These are phyloP conservation scores for Lithophane ornitopus DNA, from an alignment of 2,888 invertebrate genomes.

Conservation along the genomic window DNA sequence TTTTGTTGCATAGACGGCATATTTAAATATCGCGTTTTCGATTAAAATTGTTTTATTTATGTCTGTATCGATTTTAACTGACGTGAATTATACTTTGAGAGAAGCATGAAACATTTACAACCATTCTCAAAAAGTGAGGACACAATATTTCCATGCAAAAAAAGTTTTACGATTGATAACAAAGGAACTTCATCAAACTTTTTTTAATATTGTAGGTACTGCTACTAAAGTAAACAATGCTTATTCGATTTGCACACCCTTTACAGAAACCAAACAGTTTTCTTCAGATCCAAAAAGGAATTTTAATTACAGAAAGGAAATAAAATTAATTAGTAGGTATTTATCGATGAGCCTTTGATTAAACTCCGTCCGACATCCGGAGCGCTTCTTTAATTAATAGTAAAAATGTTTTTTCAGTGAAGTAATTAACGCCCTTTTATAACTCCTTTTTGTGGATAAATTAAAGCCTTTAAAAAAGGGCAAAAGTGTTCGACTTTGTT, in stretches of 20 bases:
- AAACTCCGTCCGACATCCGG: slow-evolving; percentile 73
- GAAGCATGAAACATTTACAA: not conserved
- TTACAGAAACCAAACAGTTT: slow-evolving; percentile 54
- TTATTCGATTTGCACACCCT: slow-evolving; percentile 7
- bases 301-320: slow-evolving; percentile 73
- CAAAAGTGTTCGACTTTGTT: slow-evolving; percentile 25
- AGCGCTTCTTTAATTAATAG: slow-evolving; percentile 76
- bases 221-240: not conserved
- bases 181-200: not conserved
- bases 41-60: slow-evolving; percentile 42
- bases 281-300: slow-evolving; percentile 55
- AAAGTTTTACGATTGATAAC: not conserved
- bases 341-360: slow-evolving; percentile 78
- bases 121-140: not conserved
- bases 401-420: slow-evolving; percentile 69
- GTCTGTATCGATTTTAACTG: not conserved
- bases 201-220: not conserved
- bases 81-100: not conserved
- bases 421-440: slow-evolving; percentile 68
- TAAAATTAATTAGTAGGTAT: slow-evolving; percentile 78
- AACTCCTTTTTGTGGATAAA: slow-evolving; percentile 60
- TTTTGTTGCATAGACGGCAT: slow-evolving; percentile 25
- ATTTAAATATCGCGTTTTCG: slow-evolving; percentile 24
- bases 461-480: slow-evolving; percentile 40
- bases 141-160: not conserved